Base-by-base conservation (phyloP, 2,113 vertebrate genomes). In the Corythaixoides concolor region DNA sequence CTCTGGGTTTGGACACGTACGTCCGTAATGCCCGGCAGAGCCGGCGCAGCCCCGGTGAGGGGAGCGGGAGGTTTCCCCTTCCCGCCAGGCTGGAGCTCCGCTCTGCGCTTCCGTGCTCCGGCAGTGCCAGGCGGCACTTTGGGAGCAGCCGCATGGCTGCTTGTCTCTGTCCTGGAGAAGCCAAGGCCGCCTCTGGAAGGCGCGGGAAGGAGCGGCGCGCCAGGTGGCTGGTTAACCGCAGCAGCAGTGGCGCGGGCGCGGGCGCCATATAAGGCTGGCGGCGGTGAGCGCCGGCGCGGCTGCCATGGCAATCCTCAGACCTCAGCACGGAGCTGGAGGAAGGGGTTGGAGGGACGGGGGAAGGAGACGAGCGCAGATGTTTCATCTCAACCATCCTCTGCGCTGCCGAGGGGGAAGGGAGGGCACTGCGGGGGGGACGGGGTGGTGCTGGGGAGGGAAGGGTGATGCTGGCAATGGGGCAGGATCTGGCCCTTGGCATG, bases 221-320 rank as follows among this genome's bases (percentile, higher is more conserved):
- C 88, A 66, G 79, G 53, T 11, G 1, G 33, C 76, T 24, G 83
- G 89, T 50, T 82, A 86, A 85, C 89, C 83, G 2, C 80, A 66
- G 7, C 10, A 2, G 66, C 69, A 67, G 43, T n/a, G 9, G 7
- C 77, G 12, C 33, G 4, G 17, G 23, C 24, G 4, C 1, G 7
- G 63, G 69, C 22, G 74, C 95, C 89, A 24, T 79, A 35, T 88
- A 72, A 80, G 94, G 90, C 35, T 85, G 92, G 41, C 2, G 6
- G 49, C 0, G 6, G 63, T 12, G 8, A 26, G 59, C 75, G 84
- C 85, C 90, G 6, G 50, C 73, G 68, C 1, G 53, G 45, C 93
- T 97, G 93, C 93, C 55, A 23, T 76, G 91, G 86, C 91, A 83
- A 68, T 86, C 45, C 78, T 70, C 66, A 85, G 83, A 94, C 93